phyloP scores from a whole-genome alignment of 2,797 vertebrate genomes.

The Hippopotamyrus pictus region DNA sequence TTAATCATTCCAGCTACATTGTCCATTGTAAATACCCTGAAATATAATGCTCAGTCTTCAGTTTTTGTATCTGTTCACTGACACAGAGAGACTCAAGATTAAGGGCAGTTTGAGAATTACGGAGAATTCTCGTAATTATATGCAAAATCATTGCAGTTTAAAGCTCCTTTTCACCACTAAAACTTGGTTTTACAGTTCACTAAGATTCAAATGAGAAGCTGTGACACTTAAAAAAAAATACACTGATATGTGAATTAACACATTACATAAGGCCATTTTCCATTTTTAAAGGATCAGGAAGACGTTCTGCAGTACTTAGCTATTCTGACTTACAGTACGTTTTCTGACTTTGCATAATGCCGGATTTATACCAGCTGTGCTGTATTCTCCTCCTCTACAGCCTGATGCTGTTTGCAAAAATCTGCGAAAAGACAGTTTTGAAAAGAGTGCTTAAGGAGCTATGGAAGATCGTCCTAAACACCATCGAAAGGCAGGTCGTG shows the following conservation, averaged over 20 bases:
- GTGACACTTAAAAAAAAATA: conserved; percentile 25
- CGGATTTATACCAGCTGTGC: neutral
- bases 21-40: neutral
- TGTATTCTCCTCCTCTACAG: conserved; percentile 50
- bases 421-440: conserved; percentile 97
- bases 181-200: conserved; percentile 40
- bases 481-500: conserved; percentile 90
- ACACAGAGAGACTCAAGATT: neutral
- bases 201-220: conserved; percentile 47
- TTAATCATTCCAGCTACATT: neutral
- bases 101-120: neutral
- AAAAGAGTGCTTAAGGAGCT: conserved; percentile 93
- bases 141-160: neutral
- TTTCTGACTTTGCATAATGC: neutral
- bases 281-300: neutral
- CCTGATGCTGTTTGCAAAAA: conserved; percentile 91
- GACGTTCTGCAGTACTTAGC: neutral
- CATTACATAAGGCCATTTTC: neutral
- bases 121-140: conserved; percentile 20
- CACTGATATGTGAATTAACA: neutral
- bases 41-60: neutral
- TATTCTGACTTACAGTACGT: neutral
- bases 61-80: neutral
- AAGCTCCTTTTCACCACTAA: conserved; percentile 30
- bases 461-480: conserved; percentile 94